Conservation (phyloP, 53 echinoderm and acorn worm genomes). For the Patiria pectinifera region DNA sequence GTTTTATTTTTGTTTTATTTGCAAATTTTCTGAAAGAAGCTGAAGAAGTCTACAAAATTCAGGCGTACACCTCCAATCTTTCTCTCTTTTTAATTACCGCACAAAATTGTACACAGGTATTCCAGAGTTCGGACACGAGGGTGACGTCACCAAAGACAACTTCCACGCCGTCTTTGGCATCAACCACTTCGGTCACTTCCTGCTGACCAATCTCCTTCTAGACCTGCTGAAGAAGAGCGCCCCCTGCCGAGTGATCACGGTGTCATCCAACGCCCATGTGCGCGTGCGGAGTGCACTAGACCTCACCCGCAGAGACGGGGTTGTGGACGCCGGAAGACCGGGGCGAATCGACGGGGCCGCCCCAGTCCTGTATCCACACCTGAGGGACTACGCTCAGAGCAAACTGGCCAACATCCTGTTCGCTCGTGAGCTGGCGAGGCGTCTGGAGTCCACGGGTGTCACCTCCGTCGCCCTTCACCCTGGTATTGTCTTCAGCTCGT, state of each 20-base stretch:
- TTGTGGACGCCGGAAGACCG: too few species aligned
- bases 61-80: background rate
- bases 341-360: background rate
- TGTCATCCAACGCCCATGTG: slow-evolving; percentile 72
- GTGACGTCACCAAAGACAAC: slow-evolving; percentile 76
- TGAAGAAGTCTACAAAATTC: too few species aligned
- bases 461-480: slow-evolving; percentile 76
- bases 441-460: slow-evolving; percentile 75
- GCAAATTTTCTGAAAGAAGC: too few species aligned
- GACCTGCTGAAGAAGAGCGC: slow-evolving; percentile 80
- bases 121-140: slow-evolving; percentile 64
- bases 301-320: slow-evolving; percentile 22
- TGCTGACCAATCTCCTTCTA: slow-evolving; percentile 77
- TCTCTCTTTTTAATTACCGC: too few species aligned
- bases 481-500: slow-evolving; percentile 54
- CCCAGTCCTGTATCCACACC: slow-evolving; percentile 36
- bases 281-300: background rate
- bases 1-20: too few species aligned
- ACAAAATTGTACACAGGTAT: slow-evolving; percentile 62
- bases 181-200: slow-evolving; percentile 85
- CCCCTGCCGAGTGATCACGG: slow-evolving; percentile 77
- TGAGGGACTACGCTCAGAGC: slow-evolving; percentile 65
- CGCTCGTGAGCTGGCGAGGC: slow-evolving; percentile 74
- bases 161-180: slow-evolving; percentile 74
- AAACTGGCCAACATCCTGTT: slow-evolving; percentile 82